These are phyloP conservation scores for Steatornis caripensis DNA, from an alignment of 2,113 vertebrate species.

Conservation along the genomic window DNA sequence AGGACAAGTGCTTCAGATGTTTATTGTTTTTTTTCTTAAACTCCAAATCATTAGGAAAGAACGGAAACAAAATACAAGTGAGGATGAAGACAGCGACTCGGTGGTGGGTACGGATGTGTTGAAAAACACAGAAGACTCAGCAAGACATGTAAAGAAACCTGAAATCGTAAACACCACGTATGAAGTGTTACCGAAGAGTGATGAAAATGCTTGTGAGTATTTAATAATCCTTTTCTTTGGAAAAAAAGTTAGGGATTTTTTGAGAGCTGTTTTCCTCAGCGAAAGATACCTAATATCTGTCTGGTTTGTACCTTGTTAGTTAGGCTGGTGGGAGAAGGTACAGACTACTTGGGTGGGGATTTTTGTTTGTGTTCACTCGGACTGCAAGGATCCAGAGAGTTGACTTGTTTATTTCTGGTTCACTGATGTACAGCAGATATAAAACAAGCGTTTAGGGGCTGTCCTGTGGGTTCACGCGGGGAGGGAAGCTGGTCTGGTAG, in stretches of 20 bases:
- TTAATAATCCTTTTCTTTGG: background rate
- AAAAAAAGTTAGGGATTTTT: background rate
- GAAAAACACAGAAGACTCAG: background rate
- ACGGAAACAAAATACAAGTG: accelerated
- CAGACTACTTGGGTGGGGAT: background rate
- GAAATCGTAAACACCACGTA: background rate
- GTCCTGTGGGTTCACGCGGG: background rate
- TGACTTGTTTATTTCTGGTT: background rate
- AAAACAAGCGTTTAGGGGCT: accelerated
- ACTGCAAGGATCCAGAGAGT: accelerated
- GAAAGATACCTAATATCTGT: background rate
- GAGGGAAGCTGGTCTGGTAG: background rate
- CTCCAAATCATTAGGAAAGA: background rate
- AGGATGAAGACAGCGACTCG: background rate
- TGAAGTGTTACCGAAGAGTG: background rate
- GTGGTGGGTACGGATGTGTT: accelerated
- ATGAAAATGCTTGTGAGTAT: background rate
- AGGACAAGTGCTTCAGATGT: background rate
- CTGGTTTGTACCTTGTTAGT: background rate
- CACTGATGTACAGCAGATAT: background rate
- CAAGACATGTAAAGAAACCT: background rate
- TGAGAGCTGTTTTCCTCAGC: background rate
- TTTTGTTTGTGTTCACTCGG: background rate
- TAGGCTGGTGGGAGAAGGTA: background rate
- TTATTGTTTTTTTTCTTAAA: background rate